A percentile compares a stretch with the other conserved stretches of the same genome.
Conservation (phyloP, 2,113 vertebrate genomes). For the Clinocottus analis region DNA sequence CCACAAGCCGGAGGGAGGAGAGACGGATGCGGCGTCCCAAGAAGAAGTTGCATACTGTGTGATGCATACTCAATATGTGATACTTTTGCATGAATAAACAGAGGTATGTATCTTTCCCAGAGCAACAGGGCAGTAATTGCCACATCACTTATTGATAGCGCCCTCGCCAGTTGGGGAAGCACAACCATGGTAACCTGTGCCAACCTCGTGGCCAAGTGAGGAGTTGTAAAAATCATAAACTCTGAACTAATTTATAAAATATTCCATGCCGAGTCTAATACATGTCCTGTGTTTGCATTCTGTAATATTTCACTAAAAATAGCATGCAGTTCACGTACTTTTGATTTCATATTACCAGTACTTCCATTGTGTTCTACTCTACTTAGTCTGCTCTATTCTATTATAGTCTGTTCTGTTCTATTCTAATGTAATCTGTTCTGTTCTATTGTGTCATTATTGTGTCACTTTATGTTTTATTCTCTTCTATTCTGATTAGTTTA, state of each 20-base stretch:
- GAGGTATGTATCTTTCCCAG: background rate
- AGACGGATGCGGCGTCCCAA: background rate
- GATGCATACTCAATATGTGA: background rate
- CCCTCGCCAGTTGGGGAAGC: background rate
- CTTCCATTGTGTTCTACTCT: background rate
- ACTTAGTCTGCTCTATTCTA: background rate
- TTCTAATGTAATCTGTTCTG: no score
- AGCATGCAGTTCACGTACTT: background rate
- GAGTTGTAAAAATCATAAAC: background rate
- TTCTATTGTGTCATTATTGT: no score
- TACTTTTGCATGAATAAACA: background rate
- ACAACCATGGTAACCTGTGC: background rate
- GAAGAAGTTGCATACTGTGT: background rate
- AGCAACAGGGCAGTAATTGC: background rate
- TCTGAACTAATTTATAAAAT: no score
- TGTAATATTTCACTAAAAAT: background rate
- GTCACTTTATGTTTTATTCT: background rate
- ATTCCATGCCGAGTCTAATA: no score
- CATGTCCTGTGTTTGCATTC: background rate
- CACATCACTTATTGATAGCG: background rate
- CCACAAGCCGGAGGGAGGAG: slow-evolving; percentile 35
- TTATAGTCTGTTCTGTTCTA: no score
- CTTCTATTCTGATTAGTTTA: background rate
- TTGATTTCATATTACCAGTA: no score
- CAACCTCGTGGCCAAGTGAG: background rate